These are phyloP conservation scores for Mormyrops attenuatus DNA, from an alignment of 2,797 vertebrate genomes.

Conservation along the genomic window DNA sequence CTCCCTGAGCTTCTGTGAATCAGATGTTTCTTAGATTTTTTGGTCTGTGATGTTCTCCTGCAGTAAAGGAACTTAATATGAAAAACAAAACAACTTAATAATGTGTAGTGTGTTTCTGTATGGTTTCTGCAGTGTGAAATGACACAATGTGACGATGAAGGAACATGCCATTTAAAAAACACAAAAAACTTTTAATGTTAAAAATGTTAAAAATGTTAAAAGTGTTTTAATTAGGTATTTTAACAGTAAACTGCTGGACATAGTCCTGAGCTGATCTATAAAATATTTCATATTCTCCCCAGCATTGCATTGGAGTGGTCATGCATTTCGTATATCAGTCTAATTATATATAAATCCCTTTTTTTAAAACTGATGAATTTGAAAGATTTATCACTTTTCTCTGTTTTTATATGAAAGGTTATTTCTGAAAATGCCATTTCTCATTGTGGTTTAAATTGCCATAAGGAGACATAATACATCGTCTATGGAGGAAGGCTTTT, in stretches of 20 bases:
- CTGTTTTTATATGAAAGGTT: not conserved
- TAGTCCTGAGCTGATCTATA: not conserved
- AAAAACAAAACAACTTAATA: not conserved
- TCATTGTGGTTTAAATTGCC: not conserved
- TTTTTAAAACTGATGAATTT: not conserved
- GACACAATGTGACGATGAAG: not conserved
- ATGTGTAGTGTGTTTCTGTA: not conserved
- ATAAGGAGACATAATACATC: not conserved
- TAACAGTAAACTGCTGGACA: not conserved
- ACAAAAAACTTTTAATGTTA: not conserved
- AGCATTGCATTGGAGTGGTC: not conserved
- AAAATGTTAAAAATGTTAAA: too few species aligned
- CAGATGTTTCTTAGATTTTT: not conserved
- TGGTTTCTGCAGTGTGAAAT: not conserved
- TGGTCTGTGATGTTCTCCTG: not conserved
- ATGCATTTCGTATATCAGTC: not conserved
- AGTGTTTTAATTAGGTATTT: not conserved
- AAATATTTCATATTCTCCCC: not conserved
- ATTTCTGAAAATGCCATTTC: not conserved
- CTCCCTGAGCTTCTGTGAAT: not conserved
- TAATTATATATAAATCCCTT: not conserved
- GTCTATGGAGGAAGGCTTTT: not conserved
- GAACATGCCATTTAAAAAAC: not conserved
- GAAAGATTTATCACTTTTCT: not conserved
- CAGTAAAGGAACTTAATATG: not conserved